Percentiles rank a stretch among this genome's conserved stretches.
Evolutionary conservation across 37 sponge, comb jelly and placozoan species (phyloP).

Genomic region (Crambe crambe): DNA sequence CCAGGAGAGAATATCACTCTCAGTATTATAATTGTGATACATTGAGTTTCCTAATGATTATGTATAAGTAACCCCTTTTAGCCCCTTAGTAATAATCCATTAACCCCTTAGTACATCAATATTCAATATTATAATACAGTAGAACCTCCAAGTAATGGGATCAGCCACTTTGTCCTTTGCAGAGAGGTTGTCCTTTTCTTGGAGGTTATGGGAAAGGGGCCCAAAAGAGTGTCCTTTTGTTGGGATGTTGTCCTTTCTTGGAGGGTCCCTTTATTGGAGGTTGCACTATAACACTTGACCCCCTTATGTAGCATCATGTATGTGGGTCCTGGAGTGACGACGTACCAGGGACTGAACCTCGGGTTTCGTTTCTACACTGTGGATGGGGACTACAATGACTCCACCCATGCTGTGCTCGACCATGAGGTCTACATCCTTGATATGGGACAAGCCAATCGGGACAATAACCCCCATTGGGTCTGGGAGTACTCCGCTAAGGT

Average conservation of each 20-base stretch:
- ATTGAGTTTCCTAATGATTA: not conserved
- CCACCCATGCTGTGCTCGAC: conserved; percentile 60
- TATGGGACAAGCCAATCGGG: conserved; percentile 77
- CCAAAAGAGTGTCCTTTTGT: too few relatives aligned
- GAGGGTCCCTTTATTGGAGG: too few relatives aligned
- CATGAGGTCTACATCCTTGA: conserved; percentile 72
- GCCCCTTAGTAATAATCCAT: too few relatives aligned
- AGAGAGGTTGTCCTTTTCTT: too few relatives aligned
- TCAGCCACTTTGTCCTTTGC: too few relatives aligned
- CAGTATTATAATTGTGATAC: not conserved
- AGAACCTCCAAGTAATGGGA: too few relatives aligned
- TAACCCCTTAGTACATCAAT: too few relatives aligned
- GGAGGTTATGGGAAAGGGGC: too few relatives aligned
- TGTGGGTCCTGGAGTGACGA: conserved; percentile 12
- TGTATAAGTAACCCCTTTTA: not conserved
- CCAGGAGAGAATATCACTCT: not conserved
- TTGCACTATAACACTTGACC: not conserved
- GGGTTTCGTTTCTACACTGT: conserved; percentile 15
- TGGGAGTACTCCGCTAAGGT: conserved; percentile 87
- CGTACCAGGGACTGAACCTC: conserved; percentile 9
- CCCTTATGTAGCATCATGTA: conserved; percentile 6
- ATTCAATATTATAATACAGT: too few relatives aligned
- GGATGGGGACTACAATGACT: not conserved
- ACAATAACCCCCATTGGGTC: conserved; percentile 76
- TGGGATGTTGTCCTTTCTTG: too few relatives aligned